Evolutionary conservation across 2,888 invertebrate genomes (phyloP).

Genomic region (Drosophila percnosoma): DNA sequence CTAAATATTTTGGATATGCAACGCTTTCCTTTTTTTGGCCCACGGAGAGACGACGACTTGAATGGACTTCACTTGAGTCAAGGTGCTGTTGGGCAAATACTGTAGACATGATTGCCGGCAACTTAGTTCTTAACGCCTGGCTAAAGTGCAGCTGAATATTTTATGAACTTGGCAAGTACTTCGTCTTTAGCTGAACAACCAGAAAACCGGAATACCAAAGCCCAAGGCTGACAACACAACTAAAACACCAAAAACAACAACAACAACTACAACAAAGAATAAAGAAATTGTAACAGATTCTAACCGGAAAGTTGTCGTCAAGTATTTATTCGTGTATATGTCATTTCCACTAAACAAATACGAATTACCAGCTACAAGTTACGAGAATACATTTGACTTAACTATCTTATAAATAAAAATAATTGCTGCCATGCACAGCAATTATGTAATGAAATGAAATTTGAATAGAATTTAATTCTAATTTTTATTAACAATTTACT

Average conservation of each 20-base stretch:
- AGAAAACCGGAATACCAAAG: constrained; percentile 33
- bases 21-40: constrained; percentile 47
- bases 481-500: neutral
- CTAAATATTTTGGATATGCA: constrained; percentile 72
- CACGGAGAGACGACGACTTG: neutral
- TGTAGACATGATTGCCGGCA: constrained; percentile 70
- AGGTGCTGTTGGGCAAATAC: constrained; percentile 69
- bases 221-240: constrained; percentile 53
- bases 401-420: neutral
- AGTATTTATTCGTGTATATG: constrained; percentile 43
- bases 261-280: constrained; percentile 10
- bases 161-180: constrained; percentile 78
- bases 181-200: constrained; percentile 62
- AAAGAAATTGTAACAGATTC: constrained; percentile 32
- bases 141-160: constrained; percentile 81
- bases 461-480: neutral
- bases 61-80: constrained; percentile 43
- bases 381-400: constrained; percentile 20
- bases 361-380: constrained; percentile 13
- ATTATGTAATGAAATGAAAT: neutral
- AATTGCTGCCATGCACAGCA: constrained; percentile 21
- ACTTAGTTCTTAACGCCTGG: constrained; percentile 71
- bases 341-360: constrained; percentile 57
- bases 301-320: constrained; percentile 43
- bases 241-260: constrained; percentile 21